Conservation (phyloP, 2,113 vertebrate species). For the Elanus axillaris region DNA sequence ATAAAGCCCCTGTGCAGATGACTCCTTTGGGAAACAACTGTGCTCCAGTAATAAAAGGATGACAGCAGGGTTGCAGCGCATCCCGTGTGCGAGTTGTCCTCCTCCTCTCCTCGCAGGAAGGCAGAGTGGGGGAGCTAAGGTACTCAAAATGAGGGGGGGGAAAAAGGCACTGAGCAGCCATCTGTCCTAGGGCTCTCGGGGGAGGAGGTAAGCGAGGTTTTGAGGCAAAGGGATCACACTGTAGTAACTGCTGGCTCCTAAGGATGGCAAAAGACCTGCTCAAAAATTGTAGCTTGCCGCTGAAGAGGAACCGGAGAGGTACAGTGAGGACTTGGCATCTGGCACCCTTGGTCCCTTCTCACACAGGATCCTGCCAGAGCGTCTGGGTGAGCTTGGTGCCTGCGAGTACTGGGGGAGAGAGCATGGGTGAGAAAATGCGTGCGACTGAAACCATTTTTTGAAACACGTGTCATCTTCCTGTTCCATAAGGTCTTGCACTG, state of each 20-base stretch:
- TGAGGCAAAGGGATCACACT: neutral
- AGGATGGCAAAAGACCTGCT: neutral
- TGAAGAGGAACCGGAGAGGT: neutral
- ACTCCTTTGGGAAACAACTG: neutral
- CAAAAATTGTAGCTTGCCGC: neutral
- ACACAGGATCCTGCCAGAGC: neutral
- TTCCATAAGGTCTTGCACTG: neutral
- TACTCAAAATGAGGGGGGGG: neutral
- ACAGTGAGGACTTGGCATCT: neutral
- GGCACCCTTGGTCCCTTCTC: neutral
- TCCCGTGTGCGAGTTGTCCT: neutral
- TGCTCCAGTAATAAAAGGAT: neutral
- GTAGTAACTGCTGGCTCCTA: neutral
- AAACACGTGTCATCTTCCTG: neutral
- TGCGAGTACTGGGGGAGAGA: neutral
- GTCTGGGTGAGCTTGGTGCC: rapidly evolving
- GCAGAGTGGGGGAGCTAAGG: neutral
- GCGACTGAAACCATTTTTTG: rapidly evolving
- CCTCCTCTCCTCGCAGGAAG: neutral
- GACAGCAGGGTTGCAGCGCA: neutral
- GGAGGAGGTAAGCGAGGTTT: neutral
- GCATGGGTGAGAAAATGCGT: rapidly evolving
- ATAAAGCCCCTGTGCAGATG: neutral
- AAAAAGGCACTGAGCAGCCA: neutral
- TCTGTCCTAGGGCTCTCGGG: neutral